Evolutionary conservation across 2,113 vertebrate genomes (phyloP), one percentile per base, ranked within the genome.

Genomic region (Mastomys natalensis): DNA sequence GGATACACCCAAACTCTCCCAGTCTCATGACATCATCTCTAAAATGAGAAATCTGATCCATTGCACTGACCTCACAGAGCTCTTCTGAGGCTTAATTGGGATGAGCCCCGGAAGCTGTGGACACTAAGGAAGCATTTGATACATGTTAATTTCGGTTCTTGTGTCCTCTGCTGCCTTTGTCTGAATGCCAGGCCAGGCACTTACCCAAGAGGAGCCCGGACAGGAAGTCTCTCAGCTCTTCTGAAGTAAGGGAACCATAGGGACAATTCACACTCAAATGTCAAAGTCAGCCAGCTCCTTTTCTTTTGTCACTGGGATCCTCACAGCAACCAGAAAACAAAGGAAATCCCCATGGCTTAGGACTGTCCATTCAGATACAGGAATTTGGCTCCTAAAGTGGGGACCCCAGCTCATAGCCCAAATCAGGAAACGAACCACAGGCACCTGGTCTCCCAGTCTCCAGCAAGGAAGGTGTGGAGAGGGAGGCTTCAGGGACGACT

Each of bases 21-120:
- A 60, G 64, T 40, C 89, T 94, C 81, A 89, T 95, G 73, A 97
- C 95, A 40, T 98, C 97, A 96, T 89, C 94, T 92, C 93, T 93
- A 93, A 89, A 92, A 95, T 26, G 86, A 97, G 95, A 95, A 96
- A 90, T 81, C 76, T 78, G 97, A 97, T 81, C 80, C 9, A 77
- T 11, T 51, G 60, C 86, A 78, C 66, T 97, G 95, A 98, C 92
- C 90, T 98, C 97, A 97, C 40, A 81, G 40, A 76, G 60, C 5
- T 66, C 78, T 90, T 94, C 90, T 29, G 87, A 92, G 92, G 92
- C 66, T 86, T 84, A 29, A 84, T 6, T 95, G 96, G 93, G 92
- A 92, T 72, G 87, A 96, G 55, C 94, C 76, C 58, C 5, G 34
- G 88, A 92, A 66, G 58, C 85, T 66, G 55, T 93, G n/a, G 12